Percentiles rank a stretch among this genome's conserved stretches.
Evolutionary conservation across 2,113 vertebrate species (phyloP).

Genomic region (Xiphophorus maculatus): DNA sequence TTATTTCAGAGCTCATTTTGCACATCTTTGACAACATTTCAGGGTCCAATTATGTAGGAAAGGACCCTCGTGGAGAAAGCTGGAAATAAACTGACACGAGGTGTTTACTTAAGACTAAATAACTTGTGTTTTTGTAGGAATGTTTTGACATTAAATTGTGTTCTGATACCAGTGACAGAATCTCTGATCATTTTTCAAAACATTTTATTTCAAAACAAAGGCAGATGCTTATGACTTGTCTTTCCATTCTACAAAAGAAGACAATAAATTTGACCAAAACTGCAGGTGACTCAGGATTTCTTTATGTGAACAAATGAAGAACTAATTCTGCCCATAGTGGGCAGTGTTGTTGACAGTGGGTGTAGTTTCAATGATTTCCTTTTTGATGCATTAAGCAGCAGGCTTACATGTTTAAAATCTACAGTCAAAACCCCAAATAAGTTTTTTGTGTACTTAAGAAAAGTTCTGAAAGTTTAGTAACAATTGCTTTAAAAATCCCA

Average conservation of each 20-base stretch:
- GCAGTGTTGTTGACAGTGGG: neutral
- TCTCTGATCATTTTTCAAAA: slow-evolving; percentile 11
- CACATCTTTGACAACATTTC: slow-evolving; percentile 57
- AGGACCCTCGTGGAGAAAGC: slow-evolving; percentile 38
- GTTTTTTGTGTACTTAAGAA: neutral
- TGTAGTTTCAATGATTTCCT: neutral
- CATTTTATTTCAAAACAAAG: slow-evolving; percentile 47
- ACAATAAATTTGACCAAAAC: slow-evolving; percentile 19
- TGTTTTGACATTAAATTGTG: slow-evolving; percentile 81
- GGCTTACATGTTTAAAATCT: neutral
- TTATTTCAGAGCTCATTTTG: slow-evolving; percentile 64
- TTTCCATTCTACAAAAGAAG: slow-evolving; percentile 5
- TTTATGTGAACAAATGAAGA: slow-evolving; percentile 13
- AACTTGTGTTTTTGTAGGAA: slow-evolving; percentile 79
- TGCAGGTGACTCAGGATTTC: neutral
- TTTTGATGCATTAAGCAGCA: neutral
- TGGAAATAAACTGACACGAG: slow-evolving; percentile 58
- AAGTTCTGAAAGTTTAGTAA: neutral
- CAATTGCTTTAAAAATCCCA: too few relatives aligned
- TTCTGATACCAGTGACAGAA: slow-evolving; percentile 40
- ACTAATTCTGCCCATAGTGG: neutral
- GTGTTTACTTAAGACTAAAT: slow-evolving; percentile 70
- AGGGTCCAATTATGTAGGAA: slow-evolving; percentile 41
- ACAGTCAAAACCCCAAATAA: neutral
- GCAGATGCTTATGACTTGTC: neutral